Percentiles rank a stretch among this genome's conserved stretches.
Conservation (phyloP, 2,888 invertebrate genomes). For the Rotaria sp. region DNA sequence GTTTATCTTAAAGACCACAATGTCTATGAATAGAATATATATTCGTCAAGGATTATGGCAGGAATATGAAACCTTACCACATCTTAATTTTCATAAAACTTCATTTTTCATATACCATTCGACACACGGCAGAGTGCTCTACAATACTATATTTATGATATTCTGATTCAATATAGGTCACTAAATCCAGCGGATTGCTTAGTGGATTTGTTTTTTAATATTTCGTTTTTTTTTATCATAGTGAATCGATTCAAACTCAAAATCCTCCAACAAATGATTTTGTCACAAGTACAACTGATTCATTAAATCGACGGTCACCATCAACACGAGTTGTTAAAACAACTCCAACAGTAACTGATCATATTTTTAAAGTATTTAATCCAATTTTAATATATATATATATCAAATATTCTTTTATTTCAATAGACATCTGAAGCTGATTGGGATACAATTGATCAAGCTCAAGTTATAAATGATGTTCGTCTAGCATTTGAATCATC, state of each 20-base stretch:
- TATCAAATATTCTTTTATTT: neutral
- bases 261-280: neutral
- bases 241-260: neutral
- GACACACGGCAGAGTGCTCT: too few species aligned
- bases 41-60: too few species aligned
- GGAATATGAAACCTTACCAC: too few species aligned
- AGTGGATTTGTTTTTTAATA: neutral
- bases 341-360: neutral
- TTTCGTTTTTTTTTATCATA: neutral
- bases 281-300: neutral
- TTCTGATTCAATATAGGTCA: too few species aligned
- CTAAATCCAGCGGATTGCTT: too few species aligned
- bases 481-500: slow-evolving; percentile 85
- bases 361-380: neutral
- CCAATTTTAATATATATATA: neutral
- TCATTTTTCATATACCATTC: too few species aligned
- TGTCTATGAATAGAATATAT: too few species aligned
- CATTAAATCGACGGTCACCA: neutral
- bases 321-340: neutral
- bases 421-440: slow-evolving; percentile 60
- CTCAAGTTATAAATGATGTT: slow-evolving; percentile 77
- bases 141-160: too few species aligned
- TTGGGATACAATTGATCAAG: slow-evolving; percentile 84
- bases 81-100: too few species aligned
- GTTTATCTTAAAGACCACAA: too few species aligned